phyloP scores from a whole-genome alignment of 2,888 invertebrate species.

The Callosobruchus maculatus region DNA sequence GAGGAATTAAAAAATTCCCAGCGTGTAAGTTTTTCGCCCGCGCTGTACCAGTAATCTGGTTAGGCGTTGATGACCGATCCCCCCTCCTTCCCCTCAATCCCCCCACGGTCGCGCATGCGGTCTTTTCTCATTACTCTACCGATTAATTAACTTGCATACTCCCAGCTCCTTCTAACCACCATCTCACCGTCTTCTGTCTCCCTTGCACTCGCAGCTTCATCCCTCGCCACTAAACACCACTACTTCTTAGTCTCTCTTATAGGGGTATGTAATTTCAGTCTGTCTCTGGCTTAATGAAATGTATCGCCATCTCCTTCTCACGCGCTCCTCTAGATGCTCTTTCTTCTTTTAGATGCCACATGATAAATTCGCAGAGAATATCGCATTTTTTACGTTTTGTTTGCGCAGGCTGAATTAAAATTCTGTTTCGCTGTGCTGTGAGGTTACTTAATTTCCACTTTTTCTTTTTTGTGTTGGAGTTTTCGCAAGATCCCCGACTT shows the following conservation, averaged over 20 bases:
- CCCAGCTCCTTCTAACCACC: slow-evolving; percentile 48
- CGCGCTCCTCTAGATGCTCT: slow-evolving; percentile 35
- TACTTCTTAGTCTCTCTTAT: slow-evolving; percentile 43
- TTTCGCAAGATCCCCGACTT: background rate
- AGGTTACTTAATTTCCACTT: slow-evolving; percentile 19
- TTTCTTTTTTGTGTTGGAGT: slow-evolving; percentile 4
- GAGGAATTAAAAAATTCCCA: background rate
- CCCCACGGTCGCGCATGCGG: slow-evolving; percentile 44
- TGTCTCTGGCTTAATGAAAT: slow-evolving; percentile 52
- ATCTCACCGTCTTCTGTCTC: slow-evolving; percentile 43
- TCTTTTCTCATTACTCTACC: slow-evolving; percentile 51
- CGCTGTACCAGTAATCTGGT: slow-evolving; percentile 50
- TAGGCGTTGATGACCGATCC: slow-evolving; percentile 51
- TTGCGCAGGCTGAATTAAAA: slow-evolving; percentile 23
- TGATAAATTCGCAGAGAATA: slow-evolving; percentile 41
- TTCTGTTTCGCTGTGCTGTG: slow-evolving; percentile 19
- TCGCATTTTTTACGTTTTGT: slow-evolving; percentile 23
- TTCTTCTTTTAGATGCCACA: slow-evolving; percentile 36
- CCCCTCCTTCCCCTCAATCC: slow-evolving; percentile 34
- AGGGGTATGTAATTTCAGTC: slow-evolving; percentile 52
- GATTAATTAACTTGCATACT: slow-evolving; percentile 54
- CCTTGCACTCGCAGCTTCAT: slow-evolving; percentile 31
- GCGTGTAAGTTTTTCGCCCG: background rate
- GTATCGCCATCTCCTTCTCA: slow-evolving; percentile 43
- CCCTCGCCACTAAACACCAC: slow-evolving; percentile 31